Percentiles rank a stretch among this genome's conserved stretches.
Evolutionary conservation across 1,140 invertebrate species (phyloP).

Genomic region (Anoplolepis gracilipes): DNA sequence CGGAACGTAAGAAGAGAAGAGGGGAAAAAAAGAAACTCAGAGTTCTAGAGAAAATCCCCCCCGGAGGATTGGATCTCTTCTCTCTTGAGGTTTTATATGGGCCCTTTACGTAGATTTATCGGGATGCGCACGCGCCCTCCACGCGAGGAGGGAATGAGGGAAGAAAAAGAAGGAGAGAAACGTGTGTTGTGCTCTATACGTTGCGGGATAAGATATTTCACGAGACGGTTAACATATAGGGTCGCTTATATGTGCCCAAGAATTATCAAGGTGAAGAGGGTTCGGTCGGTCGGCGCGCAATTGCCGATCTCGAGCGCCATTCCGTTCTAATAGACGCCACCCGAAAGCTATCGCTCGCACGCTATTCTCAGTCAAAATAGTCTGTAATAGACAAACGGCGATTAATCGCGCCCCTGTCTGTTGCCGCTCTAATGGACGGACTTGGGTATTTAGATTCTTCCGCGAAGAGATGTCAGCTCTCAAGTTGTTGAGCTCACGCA

Average conservation of each 20-base stretch:
- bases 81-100: constrained; percentile 72
- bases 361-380: constrained; percentile 61
- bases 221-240: constrained; percentile 67
- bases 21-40: constrained; percentile 11
- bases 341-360: constrained; percentile 65
- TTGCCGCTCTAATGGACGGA: neutral
- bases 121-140: constrained; percentile 16
- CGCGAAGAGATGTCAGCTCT: neutral
- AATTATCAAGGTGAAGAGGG: constrained; percentile 70
- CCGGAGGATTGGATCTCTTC: constrained; percentile 69
- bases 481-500: neutral
- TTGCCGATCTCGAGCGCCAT: constrained; percentile 59
- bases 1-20: too few species aligned
- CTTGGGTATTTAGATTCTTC: neutral
- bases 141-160: constrained; percentile 22
- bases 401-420: constrained; percentile 48
- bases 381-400: constrained; percentile 29
- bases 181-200: constrained; percentile 65
- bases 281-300: constrained; percentile 50
- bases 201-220: constrained; percentile 71
- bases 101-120: constrained; percentile 75
- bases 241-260: constrained; percentile 28
- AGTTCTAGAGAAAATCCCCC: constrained; percentile 66
- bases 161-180: constrained; percentile 41
- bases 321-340: constrained; percentile 62